phyloP scores from a whole-genome alignment of 2,888 invertebrate species.

The Leptopilina drosophilae region DNA sequence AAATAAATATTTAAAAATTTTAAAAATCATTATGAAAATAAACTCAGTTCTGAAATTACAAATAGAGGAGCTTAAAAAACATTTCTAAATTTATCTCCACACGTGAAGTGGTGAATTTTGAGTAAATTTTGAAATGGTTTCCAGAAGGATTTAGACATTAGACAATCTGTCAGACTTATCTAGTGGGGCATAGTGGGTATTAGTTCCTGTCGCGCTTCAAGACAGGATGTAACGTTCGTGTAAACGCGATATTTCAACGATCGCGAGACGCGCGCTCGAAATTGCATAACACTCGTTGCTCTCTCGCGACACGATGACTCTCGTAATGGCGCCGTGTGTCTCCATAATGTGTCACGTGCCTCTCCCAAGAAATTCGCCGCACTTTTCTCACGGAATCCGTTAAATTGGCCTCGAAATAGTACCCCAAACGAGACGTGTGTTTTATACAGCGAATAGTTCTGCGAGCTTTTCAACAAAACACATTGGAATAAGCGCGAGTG shows the following conservation, averaged over 20 bases:
- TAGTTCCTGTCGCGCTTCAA: constrained; percentile 43
- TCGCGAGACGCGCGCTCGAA: constrained; percentile 41
- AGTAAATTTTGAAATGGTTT: background rate
- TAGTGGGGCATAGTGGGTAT: constrained; percentile 40
- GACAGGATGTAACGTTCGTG: constrained; percentile 44
- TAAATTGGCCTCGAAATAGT: constrained; percentile 70
- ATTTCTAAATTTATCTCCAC: no score
- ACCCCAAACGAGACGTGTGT: constrained; percentile 28
- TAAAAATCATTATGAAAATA: no score
- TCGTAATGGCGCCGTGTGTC: constrained; percentile 55
- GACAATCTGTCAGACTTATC: constrained; percentile 26
- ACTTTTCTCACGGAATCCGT: constrained; percentile 54
- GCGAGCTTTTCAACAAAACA: constrained; percentile 12
- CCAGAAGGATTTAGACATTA: constrained; percentile 21
- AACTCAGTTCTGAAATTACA: no score
- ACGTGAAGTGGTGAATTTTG: no score
- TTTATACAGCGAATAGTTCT: no score
- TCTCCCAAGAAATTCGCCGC: constrained; percentile 49
- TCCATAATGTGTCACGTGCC: constrained; percentile 54
- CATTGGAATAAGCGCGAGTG: constrained; percentile 31
- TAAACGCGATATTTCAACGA: constrained; percentile 45
- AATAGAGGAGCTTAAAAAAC: no score
- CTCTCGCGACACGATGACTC: constrained; percentile 42
- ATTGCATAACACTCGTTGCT: constrained; percentile 46
- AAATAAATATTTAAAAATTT: no score